Evolutionary conservation across 1,140 invertebrate species (phyloP).

Genomic region (Procambarus virginalis): DNA sequence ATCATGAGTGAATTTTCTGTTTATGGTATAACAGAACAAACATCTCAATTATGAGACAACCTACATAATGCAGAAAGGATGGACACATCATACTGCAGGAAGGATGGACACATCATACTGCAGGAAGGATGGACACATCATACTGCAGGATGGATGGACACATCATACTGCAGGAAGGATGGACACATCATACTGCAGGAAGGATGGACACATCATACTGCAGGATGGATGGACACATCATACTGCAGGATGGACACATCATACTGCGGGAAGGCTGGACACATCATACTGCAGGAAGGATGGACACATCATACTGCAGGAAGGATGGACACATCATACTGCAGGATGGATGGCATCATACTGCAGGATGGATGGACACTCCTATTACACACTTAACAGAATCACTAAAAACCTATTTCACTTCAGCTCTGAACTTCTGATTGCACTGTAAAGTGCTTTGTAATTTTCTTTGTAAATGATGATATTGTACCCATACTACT

Average conservation of each 20-base stretch:
- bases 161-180: too few relatives aligned
- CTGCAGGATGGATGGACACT: background rate
- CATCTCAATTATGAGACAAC: background rate
- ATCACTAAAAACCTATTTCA: slow-evolving; percentile 36
- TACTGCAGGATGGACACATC: background rate
- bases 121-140: too few relatives aligned
- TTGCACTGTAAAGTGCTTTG: slow-evolving; percentile 21
- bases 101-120: too few relatives aligned
- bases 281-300: background rate
- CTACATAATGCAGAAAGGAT: background rate
- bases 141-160: too few relatives aligned
- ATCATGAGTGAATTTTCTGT: background rate
- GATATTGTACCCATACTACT: slow-evolving; percentile 27
- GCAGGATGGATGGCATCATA: too few relatives aligned
- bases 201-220: too few relatives aligned
- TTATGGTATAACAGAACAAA: background rate
- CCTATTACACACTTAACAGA: slow-evolving; percentile 4
- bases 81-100: background rate
- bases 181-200: too few relatives aligned
- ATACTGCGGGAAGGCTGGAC: background rate
- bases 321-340: too few relatives aligned
- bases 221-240: background rate
- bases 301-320: background rate
- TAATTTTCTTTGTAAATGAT: slow-evolving; percentile 25
- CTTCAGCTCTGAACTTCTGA: slow-evolving; percentile 32